Conservation (phyloP, 2,888 invertebrate species). For the Clusia tigrina region DNA sequence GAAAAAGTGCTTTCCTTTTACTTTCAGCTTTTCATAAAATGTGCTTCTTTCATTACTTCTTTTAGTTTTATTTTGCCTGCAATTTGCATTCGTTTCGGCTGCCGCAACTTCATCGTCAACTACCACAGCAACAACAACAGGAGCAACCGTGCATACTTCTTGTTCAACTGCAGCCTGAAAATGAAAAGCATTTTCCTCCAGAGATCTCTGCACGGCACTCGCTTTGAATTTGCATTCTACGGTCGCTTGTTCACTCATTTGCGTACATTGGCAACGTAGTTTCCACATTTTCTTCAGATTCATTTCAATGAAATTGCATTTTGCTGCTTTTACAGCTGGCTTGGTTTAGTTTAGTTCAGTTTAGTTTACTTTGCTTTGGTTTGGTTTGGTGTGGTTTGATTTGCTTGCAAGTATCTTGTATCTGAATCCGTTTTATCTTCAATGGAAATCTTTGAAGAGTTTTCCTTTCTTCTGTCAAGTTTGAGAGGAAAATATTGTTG, state of each 20-base stretch:
- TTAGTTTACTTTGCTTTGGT: neutral
- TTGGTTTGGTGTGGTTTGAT: neutral
- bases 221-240: slow-evolving; percentile 32
- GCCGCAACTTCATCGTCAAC: slow-evolving; percentile 23
- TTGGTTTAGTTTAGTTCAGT: neutral
- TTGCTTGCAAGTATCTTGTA: too few relatives aligned
- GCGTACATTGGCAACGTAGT: neutral
- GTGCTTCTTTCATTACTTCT: slow-evolving; percentile 21
- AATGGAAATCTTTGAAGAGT: slow-evolving; percentile 4
- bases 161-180: neutral
- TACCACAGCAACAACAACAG: neutral
- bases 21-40: slow-evolving; percentile 52
- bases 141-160: neutral
- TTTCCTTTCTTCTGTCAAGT: neutral
- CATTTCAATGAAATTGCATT: neutral
- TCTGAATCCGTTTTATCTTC: too few relatives aligned
- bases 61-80: slow-evolving; percentile 14
- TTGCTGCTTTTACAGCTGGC: neutral
- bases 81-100: slow-evolving; percentile 25
- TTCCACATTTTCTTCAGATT: neutral
- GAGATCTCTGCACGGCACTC: neutral
- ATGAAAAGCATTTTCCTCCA: neutral
- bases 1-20: slow-evolving; percentile 52
- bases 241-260: slow-evolving; percentile 42
- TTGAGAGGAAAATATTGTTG: neutral